Conservation (phyloP, 2,888 invertebrate genomes). For the Drosophila gaucha region DNA sequence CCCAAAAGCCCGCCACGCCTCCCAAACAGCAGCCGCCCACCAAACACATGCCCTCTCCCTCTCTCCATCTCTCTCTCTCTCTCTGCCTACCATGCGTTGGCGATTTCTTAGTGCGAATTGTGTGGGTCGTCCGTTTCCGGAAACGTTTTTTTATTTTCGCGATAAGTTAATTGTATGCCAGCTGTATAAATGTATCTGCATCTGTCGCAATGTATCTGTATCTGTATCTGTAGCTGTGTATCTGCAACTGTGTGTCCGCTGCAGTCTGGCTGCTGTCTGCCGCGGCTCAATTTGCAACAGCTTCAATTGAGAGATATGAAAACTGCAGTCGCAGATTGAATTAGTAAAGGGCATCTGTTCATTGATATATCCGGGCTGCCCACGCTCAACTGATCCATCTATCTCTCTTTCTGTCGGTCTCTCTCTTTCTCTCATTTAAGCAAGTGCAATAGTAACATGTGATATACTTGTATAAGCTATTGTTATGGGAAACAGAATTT, state of each 20-base stretch:
- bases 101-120: constrained; percentile 54
- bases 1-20: neutral
- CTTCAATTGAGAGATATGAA: constrained; percentile 73
- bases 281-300: constrained; percentile 38
- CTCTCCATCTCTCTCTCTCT: neutral
- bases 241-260: constrained; percentile 10
- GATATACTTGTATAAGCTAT: neutral
- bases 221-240: neutral
- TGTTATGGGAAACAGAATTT: no score
- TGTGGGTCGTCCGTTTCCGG: constrained; percentile 77
- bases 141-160: constrained; percentile 65
- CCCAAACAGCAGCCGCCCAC: neutral
- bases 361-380: constrained; percentile 75
- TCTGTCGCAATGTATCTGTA: constrained; percentile 5
- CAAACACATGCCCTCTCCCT: neutral
- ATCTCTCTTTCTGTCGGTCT: neutral
- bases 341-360: constrained; percentile 61
- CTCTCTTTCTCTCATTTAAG: neutral
- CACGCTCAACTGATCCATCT: constrained; percentile 12
- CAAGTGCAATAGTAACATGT: constrained; percentile 37
- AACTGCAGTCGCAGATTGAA: constrained; percentile 65
- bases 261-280: constrained; percentile 29
- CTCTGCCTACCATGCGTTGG: neutral
- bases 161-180: constrained; percentile 77
- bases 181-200: constrained; percentile 15